Evolutionary conservation across 2,797 vertebrate species (phyloP).

Genomic region (Gouania willdenowi): DNA sequence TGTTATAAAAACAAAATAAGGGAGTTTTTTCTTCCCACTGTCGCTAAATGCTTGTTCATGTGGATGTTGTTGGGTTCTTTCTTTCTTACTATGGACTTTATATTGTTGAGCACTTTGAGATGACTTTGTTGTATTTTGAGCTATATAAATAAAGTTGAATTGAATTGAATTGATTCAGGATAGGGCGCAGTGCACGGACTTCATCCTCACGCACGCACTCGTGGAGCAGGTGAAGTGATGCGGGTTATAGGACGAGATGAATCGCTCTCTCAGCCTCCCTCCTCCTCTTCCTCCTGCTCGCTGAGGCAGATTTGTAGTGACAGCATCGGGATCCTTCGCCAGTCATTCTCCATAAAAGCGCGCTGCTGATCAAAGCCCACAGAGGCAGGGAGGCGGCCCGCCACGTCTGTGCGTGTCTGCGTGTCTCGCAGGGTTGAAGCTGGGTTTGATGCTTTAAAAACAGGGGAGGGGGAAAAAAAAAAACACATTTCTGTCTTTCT

Average conservation of each 20-base stretch:
- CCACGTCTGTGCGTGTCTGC: slow-evolving; percentile 58
- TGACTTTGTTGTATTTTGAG: too few relatives aligned
- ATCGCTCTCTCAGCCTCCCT: slow-evolving; percentile 4
- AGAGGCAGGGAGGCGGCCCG: slow-evolving; percentile 58
- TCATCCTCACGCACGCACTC: neutral
- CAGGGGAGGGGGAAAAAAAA: too few relatives aligned
- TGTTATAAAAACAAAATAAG: too few relatives aligned
- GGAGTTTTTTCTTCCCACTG: too few relatives aligned
- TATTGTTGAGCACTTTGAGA: too few relatives aligned
- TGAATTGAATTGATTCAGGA: too few relatives aligned
- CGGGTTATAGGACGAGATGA: slow-evolving; percentile 68
- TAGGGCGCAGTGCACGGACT: too few relatives aligned
- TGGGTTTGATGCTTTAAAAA: slow-evolving; percentile 68
- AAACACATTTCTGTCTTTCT: slow-evolving; percentile 54
- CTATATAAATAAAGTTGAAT: too few relatives aligned
- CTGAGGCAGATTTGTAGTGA: slow-evolving; percentile 78
- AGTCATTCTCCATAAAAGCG: slow-evolving; percentile 80
- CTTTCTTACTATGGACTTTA: too few relatives aligned
- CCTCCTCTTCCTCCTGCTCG: slow-evolving; percentile 34
- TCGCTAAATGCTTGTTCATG: too few relatives aligned
- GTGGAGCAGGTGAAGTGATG: slow-evolving; percentile 40
- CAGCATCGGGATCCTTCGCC: slow-evolving; percentile 76
- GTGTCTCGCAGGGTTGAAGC: slow-evolving; percentile 70
- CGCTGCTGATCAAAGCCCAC: slow-evolving; percentile 76
- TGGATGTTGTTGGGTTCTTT: too few relatives aligned